phyloP scores from a whole-genome alignment of 2,113 vertebrate genomes.

The Ptilonorhynchus violaceus region DNA sequence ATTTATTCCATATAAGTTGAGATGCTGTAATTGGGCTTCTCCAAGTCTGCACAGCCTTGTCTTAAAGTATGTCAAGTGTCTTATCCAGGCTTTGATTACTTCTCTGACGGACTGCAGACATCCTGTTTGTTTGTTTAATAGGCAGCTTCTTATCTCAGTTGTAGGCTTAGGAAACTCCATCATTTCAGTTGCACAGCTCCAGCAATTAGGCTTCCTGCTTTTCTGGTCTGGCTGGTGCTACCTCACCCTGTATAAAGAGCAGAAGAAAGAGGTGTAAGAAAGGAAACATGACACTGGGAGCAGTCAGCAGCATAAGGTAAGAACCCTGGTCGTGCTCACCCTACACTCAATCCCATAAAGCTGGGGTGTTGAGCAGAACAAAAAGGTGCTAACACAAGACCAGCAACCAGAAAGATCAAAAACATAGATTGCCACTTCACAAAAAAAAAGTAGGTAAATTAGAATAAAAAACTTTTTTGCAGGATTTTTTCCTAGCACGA shows the following conservation, averaged over 20 bases:
- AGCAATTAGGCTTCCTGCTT: background rate
- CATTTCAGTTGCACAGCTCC: background rate
- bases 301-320: background rate
- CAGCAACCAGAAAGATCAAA: background rate
- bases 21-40: constrained; percentile 14
- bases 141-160: background rate
- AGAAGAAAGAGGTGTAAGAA: background rate
- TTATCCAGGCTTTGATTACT: background rate
- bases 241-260: background rate
- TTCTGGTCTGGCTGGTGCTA: background rate
- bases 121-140: background rate
- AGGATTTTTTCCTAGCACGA: background rate
- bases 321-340: fast-evolving
- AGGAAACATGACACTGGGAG: background rate
- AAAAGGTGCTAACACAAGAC: background rate
- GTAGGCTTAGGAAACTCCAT: background rate
- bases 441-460: background rate
- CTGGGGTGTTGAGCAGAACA: background rate
- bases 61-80: background rate
- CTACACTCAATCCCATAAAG: background rate
- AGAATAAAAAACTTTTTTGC: background rate
- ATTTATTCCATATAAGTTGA: background rate
- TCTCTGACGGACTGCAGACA: background rate
- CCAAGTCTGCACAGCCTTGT: background rate
- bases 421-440: background rate